phyloP scores from a whole-genome alignment of 2,888 invertebrate species.

The Amphimallon solstitiale region DNA sequence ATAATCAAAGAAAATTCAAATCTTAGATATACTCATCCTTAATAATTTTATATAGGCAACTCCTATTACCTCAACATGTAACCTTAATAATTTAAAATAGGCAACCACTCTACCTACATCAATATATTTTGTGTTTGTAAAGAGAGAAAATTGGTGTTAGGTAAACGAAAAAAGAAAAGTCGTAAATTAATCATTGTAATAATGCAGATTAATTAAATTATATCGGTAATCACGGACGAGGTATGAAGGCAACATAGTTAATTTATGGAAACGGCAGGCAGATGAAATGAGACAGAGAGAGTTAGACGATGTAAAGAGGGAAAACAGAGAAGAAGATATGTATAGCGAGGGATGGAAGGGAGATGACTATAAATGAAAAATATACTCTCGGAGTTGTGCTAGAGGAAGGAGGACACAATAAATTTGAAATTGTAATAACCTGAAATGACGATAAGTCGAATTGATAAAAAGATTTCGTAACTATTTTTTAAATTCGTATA shows the following conservation, averaged over 20 bases:
- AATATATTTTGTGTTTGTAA: too few relatives aligned
- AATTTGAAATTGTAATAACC: slow-evolving; percentile 25
- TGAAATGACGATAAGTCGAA: slow-evolving; percentile 5
- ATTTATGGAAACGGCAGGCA: slow-evolving; percentile 38
- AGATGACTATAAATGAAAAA: background rate
- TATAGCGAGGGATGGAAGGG: background rate
- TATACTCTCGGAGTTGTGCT: background rate
- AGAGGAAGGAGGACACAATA: slow-evolving; percentile 1
- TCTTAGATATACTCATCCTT: too few relatives aligned
- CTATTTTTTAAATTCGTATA: slow-evolving; percentile 2
- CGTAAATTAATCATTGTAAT: slow-evolving; percentile 9
- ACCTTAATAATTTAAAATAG: too few relatives aligned
- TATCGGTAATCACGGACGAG: slow-evolving; percentile 12
- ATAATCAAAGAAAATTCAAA: too few relatives aligned
- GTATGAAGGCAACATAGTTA: slow-evolving; percentile 7
- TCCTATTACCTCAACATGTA: too few relatives aligned
- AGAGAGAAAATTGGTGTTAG: background rate
- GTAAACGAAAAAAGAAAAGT: background rate
- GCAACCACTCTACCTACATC: too few relatives aligned
- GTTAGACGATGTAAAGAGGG: background rate
- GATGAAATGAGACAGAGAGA: background rate
- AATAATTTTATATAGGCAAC: too few relatives aligned
- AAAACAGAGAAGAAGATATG: background rate
- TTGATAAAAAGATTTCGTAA: background rate
- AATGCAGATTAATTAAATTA: slow-evolving; percentile 15